Evolutionary conservation across 1,140 invertebrate genomes (phyloP).

Genomic region (Drosophila ananassae): DNA sequence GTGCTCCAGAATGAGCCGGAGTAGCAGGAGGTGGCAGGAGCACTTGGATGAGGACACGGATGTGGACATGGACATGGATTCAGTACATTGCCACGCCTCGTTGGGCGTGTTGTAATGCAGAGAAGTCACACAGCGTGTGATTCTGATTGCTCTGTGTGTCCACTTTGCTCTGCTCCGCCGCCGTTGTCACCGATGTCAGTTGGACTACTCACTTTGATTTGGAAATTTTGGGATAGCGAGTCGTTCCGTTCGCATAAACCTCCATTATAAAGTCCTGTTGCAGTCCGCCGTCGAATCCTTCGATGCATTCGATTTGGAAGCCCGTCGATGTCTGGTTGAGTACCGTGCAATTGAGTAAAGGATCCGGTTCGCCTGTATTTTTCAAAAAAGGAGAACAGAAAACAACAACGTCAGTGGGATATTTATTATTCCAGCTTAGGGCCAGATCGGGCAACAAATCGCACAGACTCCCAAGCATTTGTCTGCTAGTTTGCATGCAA

Average conservation of each 20-base stretch:
- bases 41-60: constrained; percentile 8
- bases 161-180: constrained; percentile 9
- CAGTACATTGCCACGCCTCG: constrained; percentile 53
- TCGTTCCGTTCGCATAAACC: constrained; percentile 85
- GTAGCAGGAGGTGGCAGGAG: constrained; percentile 4
- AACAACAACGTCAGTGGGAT: constrained; percentile 1
- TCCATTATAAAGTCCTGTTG: constrained; percentile 89
- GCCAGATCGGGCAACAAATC: constrained; percentile 62
- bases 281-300: constrained; percentile 91
- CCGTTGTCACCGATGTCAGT: neutral
- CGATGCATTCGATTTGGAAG: constrained; percentile 90
- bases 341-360: constrained; percentile 91
- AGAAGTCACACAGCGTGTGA: constrained; percentile 77
- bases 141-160: constrained; percentile 57
- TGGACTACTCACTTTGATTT: constrained; percentile 81
- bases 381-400: constrained; percentile 3
- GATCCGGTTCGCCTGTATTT: constrained; percentile 89
- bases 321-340: constrained; percentile 91
- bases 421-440: constrained; percentile 52
- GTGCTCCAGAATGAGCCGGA: constrained; percentile 1
- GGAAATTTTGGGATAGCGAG: constrained; percentile 77
- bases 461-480: constrained; percentile 35
- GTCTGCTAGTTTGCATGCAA: constrained; percentile 18
- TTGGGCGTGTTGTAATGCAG: constrained; percentile 72
- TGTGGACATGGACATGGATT: constrained; percentile 36